Evolutionary conservation across 2,113 vertebrate genomes (phyloP).

Genomic region (Larimichthys crocea): DNA sequence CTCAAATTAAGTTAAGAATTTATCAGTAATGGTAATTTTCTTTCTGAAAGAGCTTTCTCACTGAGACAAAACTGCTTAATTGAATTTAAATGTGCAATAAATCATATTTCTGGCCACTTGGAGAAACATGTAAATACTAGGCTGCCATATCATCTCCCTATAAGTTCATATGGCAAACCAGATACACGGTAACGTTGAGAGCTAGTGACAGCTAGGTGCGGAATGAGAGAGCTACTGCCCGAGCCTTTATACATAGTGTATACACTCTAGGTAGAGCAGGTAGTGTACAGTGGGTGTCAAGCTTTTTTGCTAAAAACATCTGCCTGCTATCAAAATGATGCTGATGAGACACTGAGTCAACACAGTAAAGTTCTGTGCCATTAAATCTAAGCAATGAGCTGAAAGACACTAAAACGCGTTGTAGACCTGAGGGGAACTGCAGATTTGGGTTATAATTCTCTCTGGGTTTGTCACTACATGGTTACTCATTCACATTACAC

Average conservation of each 20-base stretch:
- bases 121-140: neutral
- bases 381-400: constrained; percentile 1
- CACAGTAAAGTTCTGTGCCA: neutral
- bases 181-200: no score
- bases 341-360: neutral
- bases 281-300: no score
- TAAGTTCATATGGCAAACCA: neutral
- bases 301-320: neutral
- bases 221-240: no score
- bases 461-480: neutral
- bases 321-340: neutral
- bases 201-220: no score
- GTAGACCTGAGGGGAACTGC: neutral
- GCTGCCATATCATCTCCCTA: neutral
- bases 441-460: neutral
- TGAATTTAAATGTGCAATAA: neutral
- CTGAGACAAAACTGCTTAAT: neutral
- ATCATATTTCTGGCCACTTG: neutral
- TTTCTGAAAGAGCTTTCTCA: no score
- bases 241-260: no score
- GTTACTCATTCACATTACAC: no score
- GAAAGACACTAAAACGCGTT: neutral
- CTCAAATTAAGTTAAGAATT: no score
- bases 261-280: no score
- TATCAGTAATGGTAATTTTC: no score